Percentiles rank a stretch among this genome's conserved stretches.
Conservation (phyloP, 2,888 invertebrate genomes). For the Phlogophora meticulosa region DNA sequence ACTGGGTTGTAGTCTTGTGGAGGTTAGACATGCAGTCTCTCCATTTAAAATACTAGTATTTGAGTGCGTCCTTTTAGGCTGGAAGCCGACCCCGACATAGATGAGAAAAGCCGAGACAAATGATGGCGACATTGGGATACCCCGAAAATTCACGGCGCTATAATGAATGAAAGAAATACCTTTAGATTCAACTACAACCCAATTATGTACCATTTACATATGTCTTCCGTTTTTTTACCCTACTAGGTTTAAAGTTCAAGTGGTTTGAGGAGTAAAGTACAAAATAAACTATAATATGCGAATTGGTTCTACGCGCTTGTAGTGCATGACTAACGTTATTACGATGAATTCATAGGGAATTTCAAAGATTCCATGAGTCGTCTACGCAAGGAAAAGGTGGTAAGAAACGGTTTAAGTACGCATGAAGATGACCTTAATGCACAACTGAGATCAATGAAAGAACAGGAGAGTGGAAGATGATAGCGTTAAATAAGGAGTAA, state of each 20-base stretch:
- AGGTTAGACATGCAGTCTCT: too few species aligned
- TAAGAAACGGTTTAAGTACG: background rate
- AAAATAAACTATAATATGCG: background rate
- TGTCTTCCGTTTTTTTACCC: slow-evolving; percentile 11
- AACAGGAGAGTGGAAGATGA: background rate
- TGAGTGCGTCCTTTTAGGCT: too few species aligned
- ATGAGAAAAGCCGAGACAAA: too few species aligned
- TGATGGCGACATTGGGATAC: too few species aligned
- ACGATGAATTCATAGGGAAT: background rate
- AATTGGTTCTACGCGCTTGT: background rate
- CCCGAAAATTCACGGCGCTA: background rate
- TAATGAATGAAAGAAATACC: background rate
- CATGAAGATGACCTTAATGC: too few species aligned
- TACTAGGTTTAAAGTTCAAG: slow-evolving; percentile 18
- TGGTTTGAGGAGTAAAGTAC: slow-evolving; percentile 9
- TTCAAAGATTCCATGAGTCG: background rate
- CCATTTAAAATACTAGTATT: too few species aligned
- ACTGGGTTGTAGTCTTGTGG: too few species aligned
- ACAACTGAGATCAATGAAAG: background rate
- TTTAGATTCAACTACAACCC: slow-evolving; percentile 19
- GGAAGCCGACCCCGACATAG: too few species aligned
- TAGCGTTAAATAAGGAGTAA: too few species aligned
- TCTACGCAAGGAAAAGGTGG: background rate
- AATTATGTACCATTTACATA: slow-evolving; percentile 11
- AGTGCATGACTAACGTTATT: slow-evolving; percentile 1